phyloP scores from a whole-genome alignment of 2,113 vertebrate genomes.

The Morphnarchus princeps region DNA sequence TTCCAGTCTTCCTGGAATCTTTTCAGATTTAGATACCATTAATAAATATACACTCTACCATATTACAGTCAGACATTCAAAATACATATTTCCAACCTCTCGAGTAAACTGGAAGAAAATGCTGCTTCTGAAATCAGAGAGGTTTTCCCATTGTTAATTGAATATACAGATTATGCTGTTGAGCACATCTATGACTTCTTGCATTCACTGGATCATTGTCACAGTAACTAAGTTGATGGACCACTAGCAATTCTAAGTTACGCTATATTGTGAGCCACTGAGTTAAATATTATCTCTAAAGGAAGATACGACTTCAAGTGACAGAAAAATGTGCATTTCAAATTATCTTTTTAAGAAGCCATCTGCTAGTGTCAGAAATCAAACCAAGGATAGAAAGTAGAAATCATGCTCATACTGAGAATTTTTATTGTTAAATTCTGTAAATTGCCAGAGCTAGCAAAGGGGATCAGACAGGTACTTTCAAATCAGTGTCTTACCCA shows the following conservation, averaged over 20 bases:
- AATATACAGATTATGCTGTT: not conserved
- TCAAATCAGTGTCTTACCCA: not conserved
- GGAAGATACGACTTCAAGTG: not conserved
- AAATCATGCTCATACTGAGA: not conserved
- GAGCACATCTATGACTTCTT: not conserved
- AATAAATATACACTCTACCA: not conserved
- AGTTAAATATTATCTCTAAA: not conserved
- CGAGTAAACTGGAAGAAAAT: not conserved
- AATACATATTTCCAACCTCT: not conserved
- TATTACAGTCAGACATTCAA: not conserved
- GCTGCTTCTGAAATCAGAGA: not conserved
- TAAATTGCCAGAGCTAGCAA: not conserved
- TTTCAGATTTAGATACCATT: not conserved
- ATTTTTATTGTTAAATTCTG: not conserved
- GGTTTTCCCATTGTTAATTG: not conserved
- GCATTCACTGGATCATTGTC: not conserved
- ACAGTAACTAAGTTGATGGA: not conserved
- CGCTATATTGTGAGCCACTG: not conserved
- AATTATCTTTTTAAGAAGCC: not conserved
- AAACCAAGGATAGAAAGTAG: not conserved
- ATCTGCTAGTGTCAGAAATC: not conserved
- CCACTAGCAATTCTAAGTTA: not conserved
- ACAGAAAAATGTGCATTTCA: not conserved
- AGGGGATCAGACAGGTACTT: not conserved
- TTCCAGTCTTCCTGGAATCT: not conserved